These are phyloP conservation scores for Ommatoiulus sabulosus DNA, from an alignment of 2,888 invertebrate genomes.

Conservation along the genomic window DNA sequence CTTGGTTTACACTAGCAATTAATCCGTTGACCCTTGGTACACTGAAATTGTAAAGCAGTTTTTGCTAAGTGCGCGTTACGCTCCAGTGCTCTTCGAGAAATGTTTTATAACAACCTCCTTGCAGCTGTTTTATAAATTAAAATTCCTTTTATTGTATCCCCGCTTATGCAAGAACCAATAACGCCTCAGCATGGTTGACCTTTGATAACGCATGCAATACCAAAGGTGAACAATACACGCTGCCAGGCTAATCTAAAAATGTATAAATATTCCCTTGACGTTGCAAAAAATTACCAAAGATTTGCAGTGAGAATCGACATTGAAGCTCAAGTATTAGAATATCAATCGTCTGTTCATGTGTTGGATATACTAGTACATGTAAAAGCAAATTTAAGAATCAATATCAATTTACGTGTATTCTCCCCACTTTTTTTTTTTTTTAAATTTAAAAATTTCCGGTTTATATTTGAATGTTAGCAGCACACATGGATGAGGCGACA, in stretches of 20 bases:
- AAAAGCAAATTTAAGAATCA: not conserved
- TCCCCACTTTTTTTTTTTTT: too few relatives aligned
- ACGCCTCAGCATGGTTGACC: constrained; percentile 11
- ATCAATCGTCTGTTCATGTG: not conserved
- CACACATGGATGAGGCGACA: too few relatives aligned
- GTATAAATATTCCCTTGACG: not conserved
- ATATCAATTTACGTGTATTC: too few relatives aligned
- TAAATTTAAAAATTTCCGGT: too few relatives aligned
- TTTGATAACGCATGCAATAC: not conserved
- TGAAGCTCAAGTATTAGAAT: not conserved
- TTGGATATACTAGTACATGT: not conserved
- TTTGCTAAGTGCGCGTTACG: not conserved
- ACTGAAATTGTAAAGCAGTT: not conserved
- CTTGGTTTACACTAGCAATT: not conserved
- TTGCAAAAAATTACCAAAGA: not conserved
- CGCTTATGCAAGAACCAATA: constrained; percentile 3
- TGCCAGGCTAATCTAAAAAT: not conserved
- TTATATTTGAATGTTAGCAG: too few relatives aligned
- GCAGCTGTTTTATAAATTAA: constrained; percentile 1
- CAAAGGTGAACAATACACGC: not conserved
- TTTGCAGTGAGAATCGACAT: not conserved
- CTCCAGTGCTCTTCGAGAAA: not conserved
- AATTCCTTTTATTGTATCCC: not conserved
- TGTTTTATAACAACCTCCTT: not conserved
- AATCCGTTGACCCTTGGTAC: not conserved